Conservation (phyloP, 2,113 vertebrate species). For the Marmota monax region DNA sequence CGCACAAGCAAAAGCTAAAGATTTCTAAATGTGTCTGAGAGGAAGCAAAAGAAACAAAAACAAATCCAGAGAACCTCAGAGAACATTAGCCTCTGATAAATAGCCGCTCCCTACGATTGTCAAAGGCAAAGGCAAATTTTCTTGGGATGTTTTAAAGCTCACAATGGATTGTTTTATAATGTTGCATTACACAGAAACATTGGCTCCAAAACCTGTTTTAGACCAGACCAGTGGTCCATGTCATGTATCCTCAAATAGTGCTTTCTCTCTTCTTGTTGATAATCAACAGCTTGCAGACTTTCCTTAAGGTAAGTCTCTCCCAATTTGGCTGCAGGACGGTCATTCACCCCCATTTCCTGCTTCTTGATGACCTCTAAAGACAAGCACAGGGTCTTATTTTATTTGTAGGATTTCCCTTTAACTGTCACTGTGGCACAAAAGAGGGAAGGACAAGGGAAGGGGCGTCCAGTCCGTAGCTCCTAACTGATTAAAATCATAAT, state of each 20-base stretch:
- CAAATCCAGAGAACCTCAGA: neutral
- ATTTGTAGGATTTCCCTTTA: neutral
- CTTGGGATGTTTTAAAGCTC: neutral
- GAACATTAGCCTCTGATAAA: neutral
- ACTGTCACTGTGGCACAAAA: neutral
- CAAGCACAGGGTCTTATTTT: neutral
- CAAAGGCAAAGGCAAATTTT: constrained; percentile 1
- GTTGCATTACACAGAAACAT: neutral
- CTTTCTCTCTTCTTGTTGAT: neutral
- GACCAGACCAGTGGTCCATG: neutral
- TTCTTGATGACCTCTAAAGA: neutral
- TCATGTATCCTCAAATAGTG: neutral
- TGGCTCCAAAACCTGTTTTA: neutral
- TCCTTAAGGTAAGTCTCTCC: neutral
- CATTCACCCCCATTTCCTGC: neutral
- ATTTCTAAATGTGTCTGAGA: neutral
- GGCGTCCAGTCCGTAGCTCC: neutral
- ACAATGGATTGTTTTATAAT: neutral
- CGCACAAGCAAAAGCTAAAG: neutral
- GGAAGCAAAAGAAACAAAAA: neutral
- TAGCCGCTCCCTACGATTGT: neutral
- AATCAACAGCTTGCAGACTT: neutral
- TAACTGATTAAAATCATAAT: neutral
- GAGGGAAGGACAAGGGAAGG: neutral
- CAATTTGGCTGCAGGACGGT: neutral